Evolutionary conservation across 2,797 vertebrate genomes (phyloP).

Genomic region (Enteromius viviparus): DNA sequence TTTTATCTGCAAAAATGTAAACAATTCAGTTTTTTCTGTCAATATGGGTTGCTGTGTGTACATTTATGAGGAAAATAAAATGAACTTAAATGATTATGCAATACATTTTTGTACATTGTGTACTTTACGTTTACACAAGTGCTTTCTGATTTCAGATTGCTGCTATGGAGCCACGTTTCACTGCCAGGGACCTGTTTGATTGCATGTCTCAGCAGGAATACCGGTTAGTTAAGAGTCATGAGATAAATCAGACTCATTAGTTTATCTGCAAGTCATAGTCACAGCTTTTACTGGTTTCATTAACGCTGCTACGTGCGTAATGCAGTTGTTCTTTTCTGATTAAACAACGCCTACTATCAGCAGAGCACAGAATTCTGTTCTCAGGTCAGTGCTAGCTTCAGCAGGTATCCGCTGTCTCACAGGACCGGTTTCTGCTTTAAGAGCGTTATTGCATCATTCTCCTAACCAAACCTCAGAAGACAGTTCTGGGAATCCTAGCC

Average conservation of each 20-base stretch:
- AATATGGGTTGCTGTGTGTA: no score
- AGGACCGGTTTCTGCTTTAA: slow-evolving; percentile 30
- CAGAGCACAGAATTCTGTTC: slow-evolving; percentile 10
- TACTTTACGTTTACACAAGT: background rate
- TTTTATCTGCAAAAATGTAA: no score
- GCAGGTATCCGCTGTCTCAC: slow-evolving; percentile 3
- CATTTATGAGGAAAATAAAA: no score
- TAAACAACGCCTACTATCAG: background rate
- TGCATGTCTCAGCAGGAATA: slow-evolving; percentile 80
- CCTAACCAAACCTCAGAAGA: slow-evolving; percentile 14
- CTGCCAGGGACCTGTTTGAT: slow-evolving; percentile 79
- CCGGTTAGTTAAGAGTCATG: slow-evolving; percentile 71
- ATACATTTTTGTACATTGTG: background rate
- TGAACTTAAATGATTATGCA: background rate
- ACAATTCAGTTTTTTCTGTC: no score
- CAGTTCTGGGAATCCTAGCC: slow-evolving; percentile 8
- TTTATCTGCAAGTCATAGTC: slow-evolving; percentile 17
- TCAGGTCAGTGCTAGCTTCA: slow-evolving; percentile 1
- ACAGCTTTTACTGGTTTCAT: slow-evolving; percentile 1
- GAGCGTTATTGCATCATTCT: slow-evolving; percentile 35
- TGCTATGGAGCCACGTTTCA: slow-evolving; percentile 71
- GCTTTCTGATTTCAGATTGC: slow-evolving; percentile 71
- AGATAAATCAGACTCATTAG: background rate
- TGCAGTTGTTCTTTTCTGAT: background rate
- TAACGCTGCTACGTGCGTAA: slow-evolving; percentile 13